Percentiles rank a stretch among this genome's conserved stretches.
These are phyloP conservation scores for Tychaedon coryphoeus DNA, from an alignment of 2,113 vertebrate genomes.

Conservation along the genomic window DNA sequence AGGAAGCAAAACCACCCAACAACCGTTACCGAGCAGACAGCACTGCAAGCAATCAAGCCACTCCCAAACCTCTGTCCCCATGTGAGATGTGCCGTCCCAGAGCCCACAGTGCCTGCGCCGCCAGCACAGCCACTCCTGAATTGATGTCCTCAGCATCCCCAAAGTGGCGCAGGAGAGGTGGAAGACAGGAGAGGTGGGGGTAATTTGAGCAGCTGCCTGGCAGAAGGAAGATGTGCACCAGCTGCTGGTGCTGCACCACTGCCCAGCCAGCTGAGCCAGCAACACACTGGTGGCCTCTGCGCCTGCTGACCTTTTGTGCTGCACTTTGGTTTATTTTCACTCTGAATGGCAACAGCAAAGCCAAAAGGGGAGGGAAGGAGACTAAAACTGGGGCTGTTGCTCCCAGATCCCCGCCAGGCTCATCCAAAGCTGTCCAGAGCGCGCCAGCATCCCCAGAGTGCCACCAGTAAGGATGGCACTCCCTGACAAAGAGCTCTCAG, in stretches of 20 bases:
- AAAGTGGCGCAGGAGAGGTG: background rate
- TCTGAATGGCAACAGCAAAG: background rate
- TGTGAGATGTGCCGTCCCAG: rapidly evolving
- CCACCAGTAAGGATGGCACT: background rate
- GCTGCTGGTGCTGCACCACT: background rate
- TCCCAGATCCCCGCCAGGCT: background rate
- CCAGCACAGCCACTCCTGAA: background rate
- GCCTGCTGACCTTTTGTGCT: background rate
- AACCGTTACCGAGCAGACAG: background rate
- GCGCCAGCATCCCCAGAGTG: background rate
- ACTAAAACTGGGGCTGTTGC: background rate
- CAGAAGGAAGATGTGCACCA: rapidly evolving
- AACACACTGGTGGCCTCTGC: background rate
- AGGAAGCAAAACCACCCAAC: background rate
- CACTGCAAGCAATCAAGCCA: background rate
- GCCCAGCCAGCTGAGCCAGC: background rate
- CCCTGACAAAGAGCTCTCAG: background rate
- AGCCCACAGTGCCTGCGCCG: background rate
- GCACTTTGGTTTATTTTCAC: background rate
- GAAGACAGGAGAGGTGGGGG: background rate
- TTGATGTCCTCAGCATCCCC: rapidly evolving
- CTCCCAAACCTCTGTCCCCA: background rate
- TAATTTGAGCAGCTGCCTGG: background rate
- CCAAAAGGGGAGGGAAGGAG: background rate
- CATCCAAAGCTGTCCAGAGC: rapidly evolving